Conservation (phyloP, 2,797 vertebrate genomes). For the Bufotes viridis region DNA sequence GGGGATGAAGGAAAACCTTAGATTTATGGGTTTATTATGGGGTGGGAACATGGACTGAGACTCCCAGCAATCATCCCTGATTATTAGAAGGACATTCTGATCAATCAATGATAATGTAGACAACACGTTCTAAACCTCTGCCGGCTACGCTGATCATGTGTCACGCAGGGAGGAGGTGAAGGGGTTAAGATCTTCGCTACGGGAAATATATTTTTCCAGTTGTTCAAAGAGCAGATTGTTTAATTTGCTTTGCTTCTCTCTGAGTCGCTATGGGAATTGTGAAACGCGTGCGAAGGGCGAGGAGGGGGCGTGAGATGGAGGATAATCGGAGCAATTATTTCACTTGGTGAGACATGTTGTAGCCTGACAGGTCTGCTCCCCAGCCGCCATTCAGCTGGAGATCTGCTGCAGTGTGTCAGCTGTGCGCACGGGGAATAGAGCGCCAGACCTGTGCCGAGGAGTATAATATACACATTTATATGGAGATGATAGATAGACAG, state of each 20-base stretch:
- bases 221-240: neutral
- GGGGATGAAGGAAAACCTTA: too few species aligned
- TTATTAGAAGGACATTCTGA: neutral
- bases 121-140: neutral
- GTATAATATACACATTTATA: neutral
- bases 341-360: constrained; percentile 32
- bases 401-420: neutral
- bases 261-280: constrained; percentile 19
- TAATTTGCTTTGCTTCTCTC: neutral
- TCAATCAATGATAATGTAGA: too few species aligned
- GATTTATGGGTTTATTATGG: too few species aligned
- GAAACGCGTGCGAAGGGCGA: constrained; percentile 1
- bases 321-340: constrained; percentile 38
- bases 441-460: neutral
- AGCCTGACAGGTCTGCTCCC: constrained; percentile 25
- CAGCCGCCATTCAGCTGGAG: neutral
- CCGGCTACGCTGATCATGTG: neutral
- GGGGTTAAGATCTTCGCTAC: neutral
- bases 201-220: neutral
- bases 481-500: neutral
- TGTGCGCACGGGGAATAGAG: too few species aligned
- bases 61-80: neutral
- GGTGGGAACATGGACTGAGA: too few species aligned
- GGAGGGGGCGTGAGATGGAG: neutral
- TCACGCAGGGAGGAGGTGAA: neutral